Percentiles rank a stretch among this genome's conserved stretches.
Conservation (phyloP, 2,113 vertebrate species). For the Malurus elegans region DNA sequence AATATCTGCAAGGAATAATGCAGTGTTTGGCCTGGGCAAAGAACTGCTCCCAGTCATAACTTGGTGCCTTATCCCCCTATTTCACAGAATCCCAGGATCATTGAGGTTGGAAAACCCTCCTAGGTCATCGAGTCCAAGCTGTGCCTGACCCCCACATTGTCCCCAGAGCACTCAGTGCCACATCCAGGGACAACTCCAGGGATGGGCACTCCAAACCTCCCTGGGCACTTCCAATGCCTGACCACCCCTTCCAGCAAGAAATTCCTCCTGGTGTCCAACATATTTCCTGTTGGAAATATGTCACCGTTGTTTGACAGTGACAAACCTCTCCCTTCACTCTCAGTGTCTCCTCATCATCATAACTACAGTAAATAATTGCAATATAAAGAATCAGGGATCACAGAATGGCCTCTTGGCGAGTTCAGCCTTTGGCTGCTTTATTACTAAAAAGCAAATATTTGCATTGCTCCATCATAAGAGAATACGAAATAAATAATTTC, state of each 20-base stretch:
- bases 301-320: background rate
- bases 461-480: background rate
- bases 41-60: background rate
- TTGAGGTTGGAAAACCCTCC: background rate
- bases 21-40: background rate
- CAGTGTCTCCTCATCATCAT: background rate
- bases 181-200: background rate
- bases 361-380: background rate
- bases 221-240: background rate
- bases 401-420: background rate
- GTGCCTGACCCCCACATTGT: fast-evolving
- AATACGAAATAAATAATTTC: background rate
- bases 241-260: fast-evolving
- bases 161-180: background rate
- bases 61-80: background rate
- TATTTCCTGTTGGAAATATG: background rate
- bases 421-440: background rate
- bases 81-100: background rate
- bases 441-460: background rate
- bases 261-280: background rate
- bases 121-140: fast-evolving
- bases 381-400: background rate
- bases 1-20: background rate
- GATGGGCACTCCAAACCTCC: background rate
- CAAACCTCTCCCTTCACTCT: background rate